Evolutionary conservation across 2,797 vertebrate species (phyloP), one percentile per base, ranked within the genome.

Genomic region (Chelmon rostratus): DNA sequence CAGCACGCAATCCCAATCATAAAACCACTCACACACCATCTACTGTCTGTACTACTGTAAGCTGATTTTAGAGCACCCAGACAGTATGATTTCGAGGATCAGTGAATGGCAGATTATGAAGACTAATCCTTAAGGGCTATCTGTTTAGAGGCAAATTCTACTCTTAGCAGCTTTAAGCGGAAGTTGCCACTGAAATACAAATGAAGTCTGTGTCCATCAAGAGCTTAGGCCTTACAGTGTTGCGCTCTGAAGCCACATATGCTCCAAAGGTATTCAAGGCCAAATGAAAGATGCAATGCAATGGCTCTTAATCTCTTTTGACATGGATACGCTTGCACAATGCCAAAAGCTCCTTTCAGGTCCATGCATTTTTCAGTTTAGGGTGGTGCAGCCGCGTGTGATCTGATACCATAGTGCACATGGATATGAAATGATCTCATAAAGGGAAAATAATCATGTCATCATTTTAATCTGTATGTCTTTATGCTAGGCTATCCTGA

Each of bases 21-120:
- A 89, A 92, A 89, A 85, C 81, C 89, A 53, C 86, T 92, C 67
- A 7, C 79, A 85, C 85, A 83, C 72, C 88, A 90, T 88, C 86
- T 73, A 88, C 91, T 91, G 88, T 91, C 85, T 47, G 69, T 31
- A 52, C 63, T 54, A 83, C 87, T 88, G 87, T 93, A 94, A 94
- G 92, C 92, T 92, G 92, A 93, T 94, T 91, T 80, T 81, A 77
- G 78, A 88, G 88, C 85, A 81, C 79, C 89, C 88, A 93, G 93
- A 93, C 92, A 91, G 91, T 93, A 86, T 92, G 93, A 94, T 91
- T 95, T 95, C 84, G 84, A 94, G 92, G 94, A 94, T 94, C 93
- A 93, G 93, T 91, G 91, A 88, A 92, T 40, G 25, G 68, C 86
- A 92, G 94, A 94, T 95, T 94, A 94, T 86, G 72, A 87, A 57